A percentile compares a stretch with the other conserved stretches of the same genome.
These are phyloP conservation scores for Lophotriccus pileatus DNA, from an alignment of 2,797 vertebrate genomes.

Conservation along the genomic window DNA sequence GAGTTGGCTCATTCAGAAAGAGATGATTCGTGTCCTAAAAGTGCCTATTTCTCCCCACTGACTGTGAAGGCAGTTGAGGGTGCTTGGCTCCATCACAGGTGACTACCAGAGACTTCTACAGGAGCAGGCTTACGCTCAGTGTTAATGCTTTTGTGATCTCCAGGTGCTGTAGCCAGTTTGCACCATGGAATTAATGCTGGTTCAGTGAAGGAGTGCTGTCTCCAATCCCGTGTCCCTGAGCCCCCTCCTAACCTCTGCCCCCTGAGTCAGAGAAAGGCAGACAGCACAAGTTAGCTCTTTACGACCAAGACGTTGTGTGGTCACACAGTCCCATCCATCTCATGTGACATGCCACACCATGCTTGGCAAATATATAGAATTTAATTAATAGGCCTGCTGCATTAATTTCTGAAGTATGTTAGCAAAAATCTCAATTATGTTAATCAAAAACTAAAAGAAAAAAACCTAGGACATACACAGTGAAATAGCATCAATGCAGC, in stretches of 20 bases:
- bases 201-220: background rate
- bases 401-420: background rate
- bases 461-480: background rate
- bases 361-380: background rate
- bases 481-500: background rate
- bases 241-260: background rate
- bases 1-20: background rate
- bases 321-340: accelerated
- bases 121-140: background rate
- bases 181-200: background rate
- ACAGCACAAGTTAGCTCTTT: background rate
- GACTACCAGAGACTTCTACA: background rate
- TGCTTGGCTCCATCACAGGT: background rate
- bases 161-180: background rate
- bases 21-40: background rate
- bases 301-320: accelerated
- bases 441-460: background rate
- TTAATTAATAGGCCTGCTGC: background rate
- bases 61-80: background rate
- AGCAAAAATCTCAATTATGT: background rate
- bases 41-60: background rate
- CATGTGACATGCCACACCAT: background rate
- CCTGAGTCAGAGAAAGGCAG: background rate
- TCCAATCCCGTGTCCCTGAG: background rate
- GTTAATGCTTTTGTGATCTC: background rate